Base-by-base conservation (phyloP, 2,888 invertebrate genomes). In the Cantharis lateralis region DNA sequence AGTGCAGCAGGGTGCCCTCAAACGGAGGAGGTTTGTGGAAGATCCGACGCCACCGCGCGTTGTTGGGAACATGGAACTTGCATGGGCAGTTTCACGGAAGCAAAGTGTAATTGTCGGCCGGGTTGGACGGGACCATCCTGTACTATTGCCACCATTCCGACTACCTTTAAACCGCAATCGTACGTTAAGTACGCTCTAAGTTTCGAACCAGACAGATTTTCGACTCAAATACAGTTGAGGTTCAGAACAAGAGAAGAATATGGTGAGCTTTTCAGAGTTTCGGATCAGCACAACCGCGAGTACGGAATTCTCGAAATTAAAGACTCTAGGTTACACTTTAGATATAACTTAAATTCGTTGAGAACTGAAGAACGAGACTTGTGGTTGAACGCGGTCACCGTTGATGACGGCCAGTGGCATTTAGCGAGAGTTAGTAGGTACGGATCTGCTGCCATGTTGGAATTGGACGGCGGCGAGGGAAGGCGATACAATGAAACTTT, bases 371-470 rank as follows among this genome's bases (percentile, higher is more conserved):
- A 97, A 87, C 93, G 93, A 79, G 95, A 96, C 85, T 93, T 98
- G 82, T 96, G 96, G 95, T 89, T 98, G 70, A 95, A 95, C 82
- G 94, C 96, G 5, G 94, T 98, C 24, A 93, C 95, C 1, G 97
- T 98, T 2, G 96, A 97, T 85, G 96, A 98, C 87, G 98, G 98
- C 0, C 97, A 97, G 84, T 98, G 98, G 98, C 98, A 99, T 87
- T 96, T 96, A 72, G 97, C 97, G 5, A 92, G 95, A 81, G 95
- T 98, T 0, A 95, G 95, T 83, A 92, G 98, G 74, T 96, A 96
- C 83, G 98, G 98, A 62, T 96, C 96, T 69, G 96, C 97, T 10
- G 97, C 98, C 11, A 96, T 96, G 71, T 89, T 99, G 78, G 96
- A 96, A 87, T 90, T 98, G 81, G 98, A 99, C 86, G 97, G 97